Percentiles rank a stretch among this genome's conserved stretches.
These are phyloP conservation scores for Ispidina picta DNA, from an alignment of 2,797 vertebrate species.

Conservation along the genomic window DNA sequence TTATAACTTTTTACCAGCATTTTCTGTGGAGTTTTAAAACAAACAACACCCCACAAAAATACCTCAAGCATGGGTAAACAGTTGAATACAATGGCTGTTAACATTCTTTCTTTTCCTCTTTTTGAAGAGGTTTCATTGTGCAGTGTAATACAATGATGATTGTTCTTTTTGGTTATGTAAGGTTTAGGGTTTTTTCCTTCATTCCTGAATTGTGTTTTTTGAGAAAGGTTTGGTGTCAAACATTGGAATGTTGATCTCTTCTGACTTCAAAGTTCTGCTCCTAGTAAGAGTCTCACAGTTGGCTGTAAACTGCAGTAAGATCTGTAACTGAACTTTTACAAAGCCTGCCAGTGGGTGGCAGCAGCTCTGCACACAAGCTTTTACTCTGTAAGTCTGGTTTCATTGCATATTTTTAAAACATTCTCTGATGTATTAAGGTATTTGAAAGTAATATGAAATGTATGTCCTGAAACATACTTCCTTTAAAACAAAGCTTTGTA, in stretches of 20 bases:
- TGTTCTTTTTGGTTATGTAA: neutral
- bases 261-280: neutral
- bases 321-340: neutral
- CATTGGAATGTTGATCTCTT: neutral
- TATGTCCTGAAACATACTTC: neutral
- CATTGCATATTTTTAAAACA: neutral
- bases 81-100: neutral
- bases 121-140: neutral
- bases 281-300: neutral
- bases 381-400: neutral
- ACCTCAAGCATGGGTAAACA: neutral
- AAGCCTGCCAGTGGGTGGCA: constrained; percentile 25
- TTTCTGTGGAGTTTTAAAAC: neutral
- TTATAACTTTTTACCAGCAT: neutral
- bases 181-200: neutral
- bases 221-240: neutral
- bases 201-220: neutral
- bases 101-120: neutral
- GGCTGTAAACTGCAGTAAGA: neutral
- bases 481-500: neutral
- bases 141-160: neutral
- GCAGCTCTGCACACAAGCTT: neutral
- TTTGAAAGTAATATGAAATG: neutral
- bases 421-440: neutral
- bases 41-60: neutral